Evolutionary conservation across 2,113 vertebrate genomes (phyloP).

Genomic region (Neolamprologus variostigma): DNA sequence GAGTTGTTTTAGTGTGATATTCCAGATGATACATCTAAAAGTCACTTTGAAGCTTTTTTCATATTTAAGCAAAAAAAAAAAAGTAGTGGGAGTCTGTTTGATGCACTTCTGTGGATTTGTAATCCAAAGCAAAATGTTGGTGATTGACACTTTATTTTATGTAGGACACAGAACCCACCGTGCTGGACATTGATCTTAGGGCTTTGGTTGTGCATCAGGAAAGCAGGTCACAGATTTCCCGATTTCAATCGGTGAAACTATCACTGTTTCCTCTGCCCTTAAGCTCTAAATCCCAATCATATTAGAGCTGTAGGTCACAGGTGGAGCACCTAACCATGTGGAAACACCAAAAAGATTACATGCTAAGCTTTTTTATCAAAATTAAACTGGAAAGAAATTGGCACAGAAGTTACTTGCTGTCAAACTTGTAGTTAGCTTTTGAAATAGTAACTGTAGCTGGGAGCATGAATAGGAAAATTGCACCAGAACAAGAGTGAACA

Average conservation of each 20-base stretch:
- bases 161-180: constrained; percentile 40
- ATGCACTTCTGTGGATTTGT: not conserved
- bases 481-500: not conserved
- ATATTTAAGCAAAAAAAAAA: not conserved
- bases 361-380: not conserved
- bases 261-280: constrained; percentile 13
- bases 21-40: not conserved
- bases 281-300: constrained; percentile 9
- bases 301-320: not conserved
- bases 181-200: constrained; percentile 54
- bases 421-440: not conserved
- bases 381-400: not conserved
- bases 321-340: not conserved
- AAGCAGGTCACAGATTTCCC: constrained; percentile 52
- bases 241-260: constrained; percentile 5
- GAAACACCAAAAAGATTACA: not conserved
- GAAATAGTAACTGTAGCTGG: not conserved
- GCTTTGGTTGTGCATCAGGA: constrained; percentile 10
- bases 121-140: not conserved
- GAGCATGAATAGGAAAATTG: not conserved
- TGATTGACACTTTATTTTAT: constrained; percentile 4
- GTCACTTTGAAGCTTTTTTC: not conserved
- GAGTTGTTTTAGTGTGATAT: not conserved
- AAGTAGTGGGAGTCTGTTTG: not conserved
- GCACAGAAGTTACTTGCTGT: not conserved